phyloP scores from a whole-genome alignment of 1,140 invertebrate species.

The Trichonephila clavipes region DNA sequence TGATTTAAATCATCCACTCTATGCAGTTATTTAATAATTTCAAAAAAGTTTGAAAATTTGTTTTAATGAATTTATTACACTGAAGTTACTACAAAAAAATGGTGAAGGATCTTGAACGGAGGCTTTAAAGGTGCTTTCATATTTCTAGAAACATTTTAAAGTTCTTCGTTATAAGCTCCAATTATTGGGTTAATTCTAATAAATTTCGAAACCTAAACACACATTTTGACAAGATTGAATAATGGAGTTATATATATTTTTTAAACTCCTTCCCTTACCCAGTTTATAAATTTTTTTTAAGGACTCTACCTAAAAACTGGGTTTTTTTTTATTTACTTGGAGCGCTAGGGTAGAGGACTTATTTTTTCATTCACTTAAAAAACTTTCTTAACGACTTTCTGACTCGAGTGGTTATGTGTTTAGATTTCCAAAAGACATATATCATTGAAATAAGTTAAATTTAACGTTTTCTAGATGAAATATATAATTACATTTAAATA shows the following conservation, averaged over 20 bases:
- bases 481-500: not conserved
- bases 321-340: not conserved
- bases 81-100: too few relatives aligned
- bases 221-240: not conserved
- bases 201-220: not conserved
- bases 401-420: not conserved
- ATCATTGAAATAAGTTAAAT: not conserved
- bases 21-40: too few relatives aligned
- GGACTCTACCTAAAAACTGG: not conserved
- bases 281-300: not conserved
- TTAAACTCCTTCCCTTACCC: not conserved
- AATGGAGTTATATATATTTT: not conserved
- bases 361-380: not conserved
- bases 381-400: constrained; percentile 1
- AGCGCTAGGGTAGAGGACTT: not conserved
- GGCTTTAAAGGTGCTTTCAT: too few relatives aligned
- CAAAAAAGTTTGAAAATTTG: too few relatives aligned
- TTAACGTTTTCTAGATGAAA: not conserved
- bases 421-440: not conserved
- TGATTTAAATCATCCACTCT: too few relatives aligned
- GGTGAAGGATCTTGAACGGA: too few relatives aligned
- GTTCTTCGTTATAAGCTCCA: too few relatives aligned
- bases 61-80: too few relatives aligned
- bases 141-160: too few relatives aligned
- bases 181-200: not conserved